Evolutionary conservation across 2,113 vertebrate genomes (phyloP).

Genomic region (Periophthalmus modestus): DNA sequence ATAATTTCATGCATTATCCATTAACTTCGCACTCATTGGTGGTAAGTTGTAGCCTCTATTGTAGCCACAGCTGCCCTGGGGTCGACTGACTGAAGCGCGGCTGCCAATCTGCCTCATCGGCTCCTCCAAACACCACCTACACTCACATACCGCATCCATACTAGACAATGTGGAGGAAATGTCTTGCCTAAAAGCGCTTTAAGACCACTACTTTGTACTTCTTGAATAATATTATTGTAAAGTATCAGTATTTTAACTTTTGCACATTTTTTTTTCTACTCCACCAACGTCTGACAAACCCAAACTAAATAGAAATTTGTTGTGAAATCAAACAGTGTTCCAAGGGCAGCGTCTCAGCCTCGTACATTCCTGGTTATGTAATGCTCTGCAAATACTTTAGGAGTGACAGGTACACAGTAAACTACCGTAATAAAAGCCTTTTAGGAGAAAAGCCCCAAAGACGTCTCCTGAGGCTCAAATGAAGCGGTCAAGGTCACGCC

Average conservation of each 20-base stretch:
- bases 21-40: no score
- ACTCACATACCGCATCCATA: no score
- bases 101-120: no score
- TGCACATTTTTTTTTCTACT: no score
- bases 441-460: neutral
- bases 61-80: no score
- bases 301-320: neutral
- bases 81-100: no score
- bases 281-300: neutral
- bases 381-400: neutral
- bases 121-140: no score
- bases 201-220: neutral
- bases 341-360: neutral
- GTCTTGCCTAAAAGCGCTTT: neutral
- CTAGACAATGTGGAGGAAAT: no score
- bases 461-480: neutral
- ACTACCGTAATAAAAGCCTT: neutral
- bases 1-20: no score
- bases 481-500: conserved; percentile 14
- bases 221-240: neutral
- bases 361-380: conserved; percentile 1
- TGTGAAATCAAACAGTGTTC: neutral
- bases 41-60: no score
- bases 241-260: neutral
- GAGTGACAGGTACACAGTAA: neutral